These are phyloP conservation scores for Paradisaea rubra DNA, from an alignment of 2,113 vertebrate species.

Conservation along the genomic window DNA sequence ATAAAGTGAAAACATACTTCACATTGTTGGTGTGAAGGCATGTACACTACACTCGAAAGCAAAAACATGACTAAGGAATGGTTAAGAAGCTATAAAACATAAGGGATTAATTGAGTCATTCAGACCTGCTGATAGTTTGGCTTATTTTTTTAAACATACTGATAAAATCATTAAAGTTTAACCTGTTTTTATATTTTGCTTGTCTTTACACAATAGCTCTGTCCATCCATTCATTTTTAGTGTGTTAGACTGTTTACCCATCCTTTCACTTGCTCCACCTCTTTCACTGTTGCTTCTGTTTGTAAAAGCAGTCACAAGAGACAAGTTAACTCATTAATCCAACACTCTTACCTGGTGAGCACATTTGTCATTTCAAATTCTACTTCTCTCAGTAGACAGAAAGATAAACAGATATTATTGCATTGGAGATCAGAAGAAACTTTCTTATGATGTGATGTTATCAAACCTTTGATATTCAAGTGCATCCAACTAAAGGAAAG, in stretches of 20 bases:
- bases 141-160: not conserved
- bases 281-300: not conserved
- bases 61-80: not conserved
- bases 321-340: not conserved
- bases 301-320: not conserved
- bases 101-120: not conserved
- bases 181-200: not conserved
- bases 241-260: not conserved
- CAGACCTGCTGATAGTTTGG: not conserved
- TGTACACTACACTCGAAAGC: not conserved
- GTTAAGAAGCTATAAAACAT: not conserved
- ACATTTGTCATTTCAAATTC: not conserved
- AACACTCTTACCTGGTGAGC: not conserved
- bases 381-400: not conserved
- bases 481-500: not conserved
- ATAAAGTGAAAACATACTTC: conserved; percentile 12
- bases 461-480: not conserved
- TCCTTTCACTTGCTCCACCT: not conserved
- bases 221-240: not conserved
- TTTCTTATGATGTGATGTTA: not conserved
- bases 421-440: not conserved
- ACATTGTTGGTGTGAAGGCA: not conserved
- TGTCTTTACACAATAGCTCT: not conserved
- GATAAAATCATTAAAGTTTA: not conserved
- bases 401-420: not conserved